A percentile compares a stretch with the other conserved stretches of the same genome.
Evolutionary conservation across 2,797 vertebrate species (phyloP).

Genomic region (Tapera naevia): DNA sequence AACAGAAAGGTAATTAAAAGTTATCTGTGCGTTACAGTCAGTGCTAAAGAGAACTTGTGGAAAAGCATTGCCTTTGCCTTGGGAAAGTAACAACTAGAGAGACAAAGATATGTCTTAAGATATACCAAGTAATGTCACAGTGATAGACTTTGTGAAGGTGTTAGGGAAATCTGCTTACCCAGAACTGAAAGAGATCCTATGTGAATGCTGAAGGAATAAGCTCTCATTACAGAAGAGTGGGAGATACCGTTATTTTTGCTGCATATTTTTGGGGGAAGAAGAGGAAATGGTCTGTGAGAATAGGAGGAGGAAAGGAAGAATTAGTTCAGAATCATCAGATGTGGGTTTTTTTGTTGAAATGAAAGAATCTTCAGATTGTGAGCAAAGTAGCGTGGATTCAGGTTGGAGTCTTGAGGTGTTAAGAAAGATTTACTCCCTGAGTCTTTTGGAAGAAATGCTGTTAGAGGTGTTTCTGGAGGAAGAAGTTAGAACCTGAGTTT

Average conservation of each 20-base stretch:
- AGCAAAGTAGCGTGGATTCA: not conserved
- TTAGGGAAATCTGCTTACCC: not conserved
- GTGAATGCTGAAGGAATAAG: not conserved
- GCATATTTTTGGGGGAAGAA: not conserved
- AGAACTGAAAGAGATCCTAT: not conserved
- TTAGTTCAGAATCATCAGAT: not conserved
- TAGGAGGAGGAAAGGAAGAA: not conserved
- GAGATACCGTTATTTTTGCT: not conserved
- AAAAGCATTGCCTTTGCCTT: not conserved
- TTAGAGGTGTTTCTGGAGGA: not conserved
- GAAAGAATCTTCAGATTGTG: not conserved
- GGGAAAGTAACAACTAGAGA: not conserved
- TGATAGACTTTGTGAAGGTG: not conserved
- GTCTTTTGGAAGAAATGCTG: not conserved
- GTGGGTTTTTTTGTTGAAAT: not conserved
- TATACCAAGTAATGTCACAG: not conserved
- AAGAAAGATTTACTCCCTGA: not conserved
- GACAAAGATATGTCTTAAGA: not conserved
- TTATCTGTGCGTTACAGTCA: conserved; percentile 13
- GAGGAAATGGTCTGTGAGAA: not conserved
- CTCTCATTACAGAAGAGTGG: not conserved
- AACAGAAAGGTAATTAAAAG: conserved; percentile 88
- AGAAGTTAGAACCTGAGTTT: not conserved
- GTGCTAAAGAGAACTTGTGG: not conserved
- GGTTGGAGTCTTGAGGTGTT: not conserved